Evolutionary conservation across 37 sponge, comb jelly and placozoan genomes (phyloP), one percentile per base, ranked within the genome.

Genomic region (Aphrocallistes beatrix): DNA sequence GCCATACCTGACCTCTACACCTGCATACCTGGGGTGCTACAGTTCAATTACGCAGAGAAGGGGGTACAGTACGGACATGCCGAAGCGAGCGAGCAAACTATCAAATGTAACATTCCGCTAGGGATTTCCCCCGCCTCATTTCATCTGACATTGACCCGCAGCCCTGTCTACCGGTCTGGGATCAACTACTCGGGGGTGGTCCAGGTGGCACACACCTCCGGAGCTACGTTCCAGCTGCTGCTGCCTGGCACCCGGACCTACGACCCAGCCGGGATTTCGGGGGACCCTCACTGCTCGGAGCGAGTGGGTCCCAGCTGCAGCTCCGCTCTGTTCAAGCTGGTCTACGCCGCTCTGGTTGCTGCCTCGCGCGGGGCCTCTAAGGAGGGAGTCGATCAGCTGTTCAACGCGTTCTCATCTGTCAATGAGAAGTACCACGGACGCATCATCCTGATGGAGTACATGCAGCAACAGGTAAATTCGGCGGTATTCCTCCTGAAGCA

Each of bases 271-370:
- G 95, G 95, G 0, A 87, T 89, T 10, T 88, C 95, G 90, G 94
- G 95, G 85, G 95, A 94, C 69, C 93, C 95, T 60, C 95, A 94
- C 90, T 91, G 93, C 50, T 92, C 93, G 85, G 95, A 94, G 51
- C 84, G 95, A 0, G 91, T 94, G 83, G 95, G 95, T 1, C 90
- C 91, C 1, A 50, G 81, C 37, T 94, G 95, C 47, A 89, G 93
- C 38, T 84, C 89, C 1, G 86, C 90, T 1, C 93, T 92, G 51
- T 38, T 81, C 1, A 88, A 51, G 21, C 42, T 94, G 50, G 84
- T 91, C 36, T 36, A 89, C 1, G 85, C 82, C 38, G 75, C 89
- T 81, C 47, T 94, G 38, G 82, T 88, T 19, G 95, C 93, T 51
- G 87, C 88, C 10, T 21, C 30, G 19, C 51, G 83, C 6, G 95